A percentile compares a stretch with the other conserved stretches of the same genome.
Conservation (phyloP, 2,888 invertebrate species). For the Nomada flava region DNA sequence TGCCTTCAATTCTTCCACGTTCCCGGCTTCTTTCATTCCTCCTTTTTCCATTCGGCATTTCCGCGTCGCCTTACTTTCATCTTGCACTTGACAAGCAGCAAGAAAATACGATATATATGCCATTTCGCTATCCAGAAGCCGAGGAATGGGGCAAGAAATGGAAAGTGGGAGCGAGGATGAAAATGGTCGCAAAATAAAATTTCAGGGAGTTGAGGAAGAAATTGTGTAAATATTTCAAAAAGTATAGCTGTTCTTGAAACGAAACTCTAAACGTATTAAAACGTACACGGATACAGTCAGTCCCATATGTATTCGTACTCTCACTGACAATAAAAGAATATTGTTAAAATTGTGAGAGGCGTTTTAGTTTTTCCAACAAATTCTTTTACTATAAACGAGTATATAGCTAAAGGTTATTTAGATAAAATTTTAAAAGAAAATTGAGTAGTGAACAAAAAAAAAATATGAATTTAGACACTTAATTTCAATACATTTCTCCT, state of each 20-base stretch:
- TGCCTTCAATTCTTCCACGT: conserved; percentile 44
- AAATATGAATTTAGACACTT: too few relatives aligned
- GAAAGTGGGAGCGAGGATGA: background rate
- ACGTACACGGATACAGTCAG: too few relatives aligned
- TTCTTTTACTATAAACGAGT: background rate
- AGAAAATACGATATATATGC: conserved; percentile 9
- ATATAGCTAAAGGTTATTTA: background rate
- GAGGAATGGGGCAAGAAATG: background rate
- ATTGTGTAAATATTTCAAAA: too few relatives aligned
- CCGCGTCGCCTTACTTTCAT: background rate
- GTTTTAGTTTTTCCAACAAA: background rate
- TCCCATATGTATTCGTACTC: too few relatives aligned
- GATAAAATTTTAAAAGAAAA: too few relatives aligned
- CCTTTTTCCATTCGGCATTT: background rate
- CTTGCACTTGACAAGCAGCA: background rate
- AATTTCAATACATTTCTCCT: too few relatives aligned
- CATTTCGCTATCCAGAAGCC: background rate
- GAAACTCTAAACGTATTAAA: too few relatives aligned
- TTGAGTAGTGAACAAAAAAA: too few relatives aligned
- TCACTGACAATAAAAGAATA: background rate
- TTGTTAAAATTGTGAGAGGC: background rate
- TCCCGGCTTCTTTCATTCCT: conserved; percentile 26
- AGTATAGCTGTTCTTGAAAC: too few relatives aligned
- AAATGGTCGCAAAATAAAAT: background rate
- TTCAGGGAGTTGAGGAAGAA: too few relatives aligned